Evolutionary conservation across 2,113 vertebrate genomes (phyloP).

Genomic region (Agapornis roseicollis): DNA sequence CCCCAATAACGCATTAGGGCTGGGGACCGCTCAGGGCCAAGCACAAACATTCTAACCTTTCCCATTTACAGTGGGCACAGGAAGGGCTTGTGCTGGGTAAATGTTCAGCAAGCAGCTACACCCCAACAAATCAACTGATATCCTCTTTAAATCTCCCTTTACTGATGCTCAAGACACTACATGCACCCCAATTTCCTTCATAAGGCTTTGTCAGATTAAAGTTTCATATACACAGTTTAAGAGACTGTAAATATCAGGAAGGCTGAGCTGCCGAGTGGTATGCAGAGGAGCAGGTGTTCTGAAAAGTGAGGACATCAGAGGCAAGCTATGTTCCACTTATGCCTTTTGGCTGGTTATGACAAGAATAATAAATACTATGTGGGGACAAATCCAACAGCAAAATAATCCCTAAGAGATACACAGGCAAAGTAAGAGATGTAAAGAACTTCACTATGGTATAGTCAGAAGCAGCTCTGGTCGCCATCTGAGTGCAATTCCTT

Average conservation of each 20-base stretch:
- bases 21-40: accelerated
- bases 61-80: accelerated
- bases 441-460: background rate
- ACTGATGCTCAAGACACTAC: accelerated
- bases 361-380: background rate
- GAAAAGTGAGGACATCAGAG: background rate
- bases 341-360: background rate
- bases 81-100: background rate
- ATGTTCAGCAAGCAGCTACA: background rate
- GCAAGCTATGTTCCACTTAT: background rate
- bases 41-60: too few relatives aligned
- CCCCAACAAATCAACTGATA: background rate
- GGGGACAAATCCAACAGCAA: background rate
- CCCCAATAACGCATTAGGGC: background rate
- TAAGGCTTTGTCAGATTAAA: background rate
- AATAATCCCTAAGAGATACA: background rate
- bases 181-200: background rate
- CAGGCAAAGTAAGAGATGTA: background rate
- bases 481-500: background rate
- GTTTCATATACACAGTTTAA: background rate
- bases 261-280: background rate
- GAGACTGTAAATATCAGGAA: background rate
- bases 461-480: background rate
- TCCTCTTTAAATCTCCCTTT: background rate
- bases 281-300: background rate